These are phyloP conservation scores for Catostomus latipinnis DNA, from an alignment of 2,797 vertebrate species.

Conservation along the genomic window DNA sequence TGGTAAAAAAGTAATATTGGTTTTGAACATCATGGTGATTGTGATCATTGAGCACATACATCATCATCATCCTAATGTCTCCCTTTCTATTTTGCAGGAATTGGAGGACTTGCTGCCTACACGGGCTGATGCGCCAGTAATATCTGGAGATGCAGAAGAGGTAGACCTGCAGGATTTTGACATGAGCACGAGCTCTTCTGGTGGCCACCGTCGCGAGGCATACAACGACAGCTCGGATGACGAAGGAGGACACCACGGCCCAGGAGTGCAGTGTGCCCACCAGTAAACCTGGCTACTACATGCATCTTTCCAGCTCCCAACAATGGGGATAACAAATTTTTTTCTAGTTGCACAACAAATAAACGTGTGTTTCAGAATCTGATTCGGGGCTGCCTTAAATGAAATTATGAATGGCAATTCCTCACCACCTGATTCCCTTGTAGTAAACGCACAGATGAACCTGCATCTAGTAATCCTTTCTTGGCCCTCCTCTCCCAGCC, in stretches of 20 bases:
- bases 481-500: conserved; percentile 58
- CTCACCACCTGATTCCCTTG: conserved; percentile 41
- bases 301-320: conserved; percentile 52
- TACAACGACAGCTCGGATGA: conserved; percentile 98
- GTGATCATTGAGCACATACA: too few relatives aligned
- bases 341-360: conserved; percentile 73
- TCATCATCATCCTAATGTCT: not conserved
- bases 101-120: conserved; percentile 96
- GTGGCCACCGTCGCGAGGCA: conserved; percentile 91
- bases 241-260: conserved; percentile 91
- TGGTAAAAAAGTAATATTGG: too few relatives aligned
- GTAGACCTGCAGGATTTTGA: conserved; percentile 98
- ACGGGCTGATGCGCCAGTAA: conserved; percentile 88
- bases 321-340: not conserved
- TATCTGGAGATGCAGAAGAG: conserved; percentile 91
- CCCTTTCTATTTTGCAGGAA: conserved; percentile 77
- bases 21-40: too few relatives aligned
- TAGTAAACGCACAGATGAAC: conserved; percentile 55
- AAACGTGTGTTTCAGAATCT: conserved; percentile 66
- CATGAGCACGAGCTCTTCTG: conserved; percentile 85
- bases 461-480: conserved; percentile 58
- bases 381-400: conserved; percentile 62
- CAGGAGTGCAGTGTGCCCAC: conserved; percentile 96
- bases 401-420: conserved; percentile 44
- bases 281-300: conserved; percentile 82